Base-by-base conservation (phyloP, 1,140 invertebrate species). In the Sogatella furcifera region DNA sequence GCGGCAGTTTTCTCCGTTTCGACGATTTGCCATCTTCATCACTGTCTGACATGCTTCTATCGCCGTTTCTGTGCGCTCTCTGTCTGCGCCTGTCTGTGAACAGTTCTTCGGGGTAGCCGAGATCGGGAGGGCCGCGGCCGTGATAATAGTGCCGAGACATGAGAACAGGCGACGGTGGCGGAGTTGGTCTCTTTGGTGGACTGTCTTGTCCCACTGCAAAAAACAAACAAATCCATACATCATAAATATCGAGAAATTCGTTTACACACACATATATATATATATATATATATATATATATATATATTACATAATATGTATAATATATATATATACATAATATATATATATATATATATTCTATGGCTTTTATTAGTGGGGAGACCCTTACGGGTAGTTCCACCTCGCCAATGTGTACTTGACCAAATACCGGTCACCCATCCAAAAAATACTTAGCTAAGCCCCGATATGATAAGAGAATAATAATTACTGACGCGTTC, bases 1-100 rank as follows among this genome's bases (percentile, higher is more conserved):
- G 73, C 1, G 84, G 80, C 38, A 80, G 72, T 75, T 87, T 89
- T 21, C 77, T 81, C 66, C 81, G 80, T 57, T 74, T 79, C 57
- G 74, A 77, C 80, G 81, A 81, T 49, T 56, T 54, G 13, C 19
- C 54, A 19, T 41, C 49, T 5, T 43, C 56, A 24, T 22, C 34
- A 17, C 53, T 57, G 14, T 13, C 34, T 22, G 9, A 28, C 10
- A 15, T 21, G 22, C 24, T 14, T 54, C 15, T 24, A 24, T 24
- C 34, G 9, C 11, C 24, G 8, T 54, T 13, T 54, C 17, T 54
- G 11, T 28, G 17, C 21, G 21, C 46, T 15, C 21, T 13, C 22
- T 22, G n/a, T 11, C 17, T 31, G 17, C 73, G 14, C 74, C 74
- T 66, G 17, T 24, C 52, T 54, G 19, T 24, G 22, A 15, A 22